phyloP scores from a whole-genome alignment of 1,140 invertebrate species.

The Neuroterus valhalla region DNA sequence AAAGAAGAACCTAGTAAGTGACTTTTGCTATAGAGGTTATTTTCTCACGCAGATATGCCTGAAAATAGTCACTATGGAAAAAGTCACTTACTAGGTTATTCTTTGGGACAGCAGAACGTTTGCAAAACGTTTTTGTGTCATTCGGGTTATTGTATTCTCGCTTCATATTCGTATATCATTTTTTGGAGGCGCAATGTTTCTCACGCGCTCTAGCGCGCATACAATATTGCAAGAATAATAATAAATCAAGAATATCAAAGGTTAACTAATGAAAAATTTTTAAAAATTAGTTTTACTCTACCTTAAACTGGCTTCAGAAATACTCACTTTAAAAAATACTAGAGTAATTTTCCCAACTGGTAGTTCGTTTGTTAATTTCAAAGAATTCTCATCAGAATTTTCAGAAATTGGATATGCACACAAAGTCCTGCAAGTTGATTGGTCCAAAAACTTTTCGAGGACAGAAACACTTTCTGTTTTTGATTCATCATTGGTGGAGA shows the following conservation, averaged over 20 bases:
- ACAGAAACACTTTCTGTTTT: constrained; percentile 48
- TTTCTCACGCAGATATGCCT: too few relatives aligned
- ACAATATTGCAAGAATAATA: constrained; percentile 4
- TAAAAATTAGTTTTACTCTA: constrained; percentile 6
- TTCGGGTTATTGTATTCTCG: too few relatives aligned
- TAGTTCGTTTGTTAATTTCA: constrained; percentile 62
- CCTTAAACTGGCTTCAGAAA: not conserved
- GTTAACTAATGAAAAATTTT: not conserved
- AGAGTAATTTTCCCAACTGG: constrained; percentile 59
- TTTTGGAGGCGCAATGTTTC: too few relatives aligned
- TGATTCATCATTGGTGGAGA: constrained; percentile 42
- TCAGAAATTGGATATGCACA: constrained; percentile 52
- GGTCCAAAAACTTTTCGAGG: constrained; percentile 66
- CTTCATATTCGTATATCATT: too few relatives aligned
- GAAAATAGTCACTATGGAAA: too few relatives aligned
- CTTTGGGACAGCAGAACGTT: too few relatives aligned
- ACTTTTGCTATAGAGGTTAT: too few relatives aligned
- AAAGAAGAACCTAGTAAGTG: too few relatives aligned
- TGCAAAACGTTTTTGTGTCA: too few relatives aligned
- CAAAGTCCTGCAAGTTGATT: constrained; percentile 60
- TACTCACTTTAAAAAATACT: constrained; percentile 71
- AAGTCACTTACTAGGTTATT: too few relatives aligned
- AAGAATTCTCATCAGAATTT: constrained; percentile 14
- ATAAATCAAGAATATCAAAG: not conserved
- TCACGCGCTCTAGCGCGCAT: too few relatives aligned